These are phyloP conservation scores for Alca torda DNA, from an alignment of 2,797 vertebrate genomes.

Conservation along the genomic window DNA sequence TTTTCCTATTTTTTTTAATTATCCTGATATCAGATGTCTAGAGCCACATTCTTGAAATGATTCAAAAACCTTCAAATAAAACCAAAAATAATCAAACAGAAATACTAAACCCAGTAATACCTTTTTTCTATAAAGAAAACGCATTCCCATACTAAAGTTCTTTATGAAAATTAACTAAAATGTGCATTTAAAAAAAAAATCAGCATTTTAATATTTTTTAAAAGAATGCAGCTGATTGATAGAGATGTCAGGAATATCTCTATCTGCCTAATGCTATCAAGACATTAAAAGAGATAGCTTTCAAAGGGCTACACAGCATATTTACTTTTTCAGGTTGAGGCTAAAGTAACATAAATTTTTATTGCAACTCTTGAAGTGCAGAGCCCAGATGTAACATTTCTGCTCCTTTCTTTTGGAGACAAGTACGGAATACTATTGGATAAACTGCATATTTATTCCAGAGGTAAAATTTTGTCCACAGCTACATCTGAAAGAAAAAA, in stretches of 20 bases:
- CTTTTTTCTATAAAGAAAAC: neutral
- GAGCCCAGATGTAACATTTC: neutral
- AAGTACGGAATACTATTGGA: neutral
- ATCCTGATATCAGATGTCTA: neutral
- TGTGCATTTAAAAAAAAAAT: neutral
- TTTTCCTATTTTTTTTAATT: neutral
- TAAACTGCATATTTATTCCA: neutral
- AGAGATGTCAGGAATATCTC: neutral
- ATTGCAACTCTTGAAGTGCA: neutral
- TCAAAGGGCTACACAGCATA: neutral
- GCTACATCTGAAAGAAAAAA: neutral
- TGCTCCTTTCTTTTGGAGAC: neutral
- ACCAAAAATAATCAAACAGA: neutral
- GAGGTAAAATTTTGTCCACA: neutral
- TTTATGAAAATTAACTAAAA: neutral
- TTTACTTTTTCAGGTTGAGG: neutral
- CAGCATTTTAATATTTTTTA: neutral
- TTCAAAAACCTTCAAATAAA: neutral
- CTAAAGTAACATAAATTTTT: neutral
- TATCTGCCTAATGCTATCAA: neutral
- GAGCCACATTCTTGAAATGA: neutral
- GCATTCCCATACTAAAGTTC: neutral
- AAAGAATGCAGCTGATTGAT: neutral
- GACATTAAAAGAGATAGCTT: neutral
- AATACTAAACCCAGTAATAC: neutral